Evolutionary conservation across 2,797 vertebrate species (phyloP).

Genomic region (Psittacula echo): DNA sequence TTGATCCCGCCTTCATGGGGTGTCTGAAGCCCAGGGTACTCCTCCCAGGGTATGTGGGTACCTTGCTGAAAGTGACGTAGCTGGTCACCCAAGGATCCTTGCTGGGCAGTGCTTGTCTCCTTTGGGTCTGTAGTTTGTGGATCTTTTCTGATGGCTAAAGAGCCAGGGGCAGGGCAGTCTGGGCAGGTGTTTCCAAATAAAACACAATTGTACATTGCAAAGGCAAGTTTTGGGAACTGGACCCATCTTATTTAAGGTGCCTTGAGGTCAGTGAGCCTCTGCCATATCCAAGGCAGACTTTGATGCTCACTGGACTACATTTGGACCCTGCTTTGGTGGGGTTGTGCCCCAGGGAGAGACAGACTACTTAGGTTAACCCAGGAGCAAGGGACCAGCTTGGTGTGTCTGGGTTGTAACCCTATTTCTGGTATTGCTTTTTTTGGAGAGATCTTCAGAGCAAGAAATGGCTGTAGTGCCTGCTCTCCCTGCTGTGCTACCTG

Average conservation of each 20-base stretch:
- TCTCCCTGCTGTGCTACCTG: accelerated
- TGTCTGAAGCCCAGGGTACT: not conserved
- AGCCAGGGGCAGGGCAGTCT: not conserved
- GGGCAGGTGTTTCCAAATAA: not conserved
- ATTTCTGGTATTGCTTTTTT: not conserved
- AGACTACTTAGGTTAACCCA: accelerated
- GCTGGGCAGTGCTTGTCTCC: not conserved
- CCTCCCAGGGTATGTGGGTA: not conserved
- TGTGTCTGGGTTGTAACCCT: not conserved
- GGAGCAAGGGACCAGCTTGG: not conserved
- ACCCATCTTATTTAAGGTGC: not conserved
- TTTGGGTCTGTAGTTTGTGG: not conserved
- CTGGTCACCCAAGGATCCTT: not conserved
- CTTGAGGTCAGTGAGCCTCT: not conserved
- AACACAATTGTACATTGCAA: not conserved
- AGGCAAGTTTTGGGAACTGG: accelerated
- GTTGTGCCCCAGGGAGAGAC: not conserved
- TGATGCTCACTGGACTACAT: not conserved
- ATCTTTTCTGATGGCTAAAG: not conserved
- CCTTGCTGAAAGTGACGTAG: not conserved
- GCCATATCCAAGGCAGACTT: not conserved
- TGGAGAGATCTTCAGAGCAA: not conserved
- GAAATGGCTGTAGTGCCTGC: not conserved
- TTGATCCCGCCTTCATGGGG: not conserved
- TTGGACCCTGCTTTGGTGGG: not conserved